Base-by-base conservation (phyloP, 2,113 vertebrate genomes). In the Nothoprocta pentlandii region DNA sequence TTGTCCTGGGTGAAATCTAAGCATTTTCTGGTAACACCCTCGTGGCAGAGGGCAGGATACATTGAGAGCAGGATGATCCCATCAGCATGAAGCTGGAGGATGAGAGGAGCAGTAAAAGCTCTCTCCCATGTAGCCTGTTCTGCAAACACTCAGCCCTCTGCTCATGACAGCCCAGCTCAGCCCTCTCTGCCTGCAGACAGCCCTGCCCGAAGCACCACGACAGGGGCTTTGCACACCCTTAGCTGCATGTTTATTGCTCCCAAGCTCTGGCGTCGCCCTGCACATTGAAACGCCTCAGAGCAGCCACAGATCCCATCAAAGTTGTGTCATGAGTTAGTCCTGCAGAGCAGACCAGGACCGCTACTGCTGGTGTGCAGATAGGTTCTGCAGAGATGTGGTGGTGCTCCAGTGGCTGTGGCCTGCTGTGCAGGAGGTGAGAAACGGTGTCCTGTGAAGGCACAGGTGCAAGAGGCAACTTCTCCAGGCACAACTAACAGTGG, bases 391-490 rank as follows among this genome's bases (percentile, higher is more conserved):
- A 16, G 68, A 22, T 16, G 41, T 16, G 84, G 39, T 41, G 1
- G 36, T 80, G 59, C 77, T 91, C 68, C 1, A 0, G 12, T 51
- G 70, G 46, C 85, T 77, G 28, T 22, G 53, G 63, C 42, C 62
- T 89, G 54, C 86, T 86, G 32, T 20, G 53, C 10, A 1, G 56
- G 74, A 87, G 87, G 68, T 68, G 75, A 44, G 62, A 71, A 84
- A 61, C 12, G 32, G 53, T 92, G 94, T 77, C 69, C n/a, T 69
- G 61, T 75, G 71, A 92, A 85, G 54, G 63, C 47, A 68, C 95
- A 96, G 92, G 95, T 96, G 97, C 94, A 95, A 90, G 88, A 69
- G 94, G 70, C 89, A 95, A 92, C 94, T 96, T 94, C 77, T 95
- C 79, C 94, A 95, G 95, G 75, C 88, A 77, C 92, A 76, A 87